Conservation (phyloP, 2,113 vertebrate species). For the Eclectus roratus region DNA sequence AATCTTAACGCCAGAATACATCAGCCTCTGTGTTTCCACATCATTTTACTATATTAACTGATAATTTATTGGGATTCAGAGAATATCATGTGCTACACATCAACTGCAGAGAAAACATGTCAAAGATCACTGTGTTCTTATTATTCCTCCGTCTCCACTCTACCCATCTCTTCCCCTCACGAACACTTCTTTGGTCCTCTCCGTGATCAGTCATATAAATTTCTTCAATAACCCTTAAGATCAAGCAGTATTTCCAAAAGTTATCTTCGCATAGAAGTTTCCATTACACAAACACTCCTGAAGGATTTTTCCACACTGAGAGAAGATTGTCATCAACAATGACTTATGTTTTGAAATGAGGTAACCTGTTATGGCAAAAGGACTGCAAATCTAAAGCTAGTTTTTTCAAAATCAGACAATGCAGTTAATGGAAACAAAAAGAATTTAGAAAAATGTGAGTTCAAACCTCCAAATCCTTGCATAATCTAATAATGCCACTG, state of each 20-base stretch:
- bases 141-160: background rate
- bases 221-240: background rate
- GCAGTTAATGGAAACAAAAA: background rate
- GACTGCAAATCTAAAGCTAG: background rate
- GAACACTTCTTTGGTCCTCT: background rate
- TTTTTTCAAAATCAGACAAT: background rate
- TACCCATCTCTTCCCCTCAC: background rate
- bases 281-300: background rate
- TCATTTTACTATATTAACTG: background rate
- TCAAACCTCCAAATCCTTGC: background rate
- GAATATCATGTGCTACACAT: background rate
- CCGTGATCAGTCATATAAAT: background rate
- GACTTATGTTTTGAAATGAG: background rate
- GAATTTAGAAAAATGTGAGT: background rate
- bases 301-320: background rate
- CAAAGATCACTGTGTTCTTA: background rate
- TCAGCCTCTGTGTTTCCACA: background rate
- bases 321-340: background rate
- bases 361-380: background rate
- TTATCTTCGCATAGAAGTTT: background rate
- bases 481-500: background rate
- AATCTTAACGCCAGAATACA: background rate
- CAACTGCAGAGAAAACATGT: background rate
- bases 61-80: background rate
- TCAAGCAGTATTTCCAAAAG: background rate